Evolutionary conservation across 2,113 vertebrate genomes (phyloP), one percentile per base, ranked within the genome.

Genomic region (Rhinichthys klamathensis): DNA sequence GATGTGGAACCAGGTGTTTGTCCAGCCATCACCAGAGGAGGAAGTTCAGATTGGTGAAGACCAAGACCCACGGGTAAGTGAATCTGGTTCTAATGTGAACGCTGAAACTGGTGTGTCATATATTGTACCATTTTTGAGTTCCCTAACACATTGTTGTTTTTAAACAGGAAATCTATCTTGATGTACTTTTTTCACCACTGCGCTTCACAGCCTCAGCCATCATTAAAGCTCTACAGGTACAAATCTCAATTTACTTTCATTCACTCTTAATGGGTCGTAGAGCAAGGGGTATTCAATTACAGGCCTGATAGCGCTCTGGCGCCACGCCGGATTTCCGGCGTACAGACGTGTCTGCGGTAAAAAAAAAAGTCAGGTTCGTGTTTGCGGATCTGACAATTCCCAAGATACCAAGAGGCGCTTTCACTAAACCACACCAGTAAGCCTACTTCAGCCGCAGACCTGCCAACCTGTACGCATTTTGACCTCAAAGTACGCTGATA

Each of bases 1-100:
- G 3, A 96, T 97, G 92, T 99, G 97, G 98, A 99, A 97, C 93
- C 96, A 97, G 79, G 97, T 99, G 76, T 98, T 98, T 86, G 94
- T 97, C 86, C 97, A 99, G 89, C 95, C 96, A 0, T 90, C 96
- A 25, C 96, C 97, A 18, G 96, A 96, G 8, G 97, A 99, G 69
- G 97, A 99, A 73, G 93, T 99, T 49, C 88, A 94, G 0, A 92
- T 98, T 30, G 94, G 94, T n/a, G 92, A 94, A 0, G 96, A 97
- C 60, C 97, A 97, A 90, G 97, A 99, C 87, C 97, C 97, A 82
- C 93, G 97, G 94, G 98, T 99, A 92, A 90, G 90, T 46, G 11
- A 11, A 44, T 16, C 60, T 15, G 25, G 15, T 32, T 11, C 21
- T 2, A 9, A 3, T 35, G 4, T 25, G 25, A 74, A 58, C 2